These are phyloP conservation scores for Vipera ursinii DNA, from an alignment of 2,797 vertebrate species.

Conservation along the genomic window DNA sequence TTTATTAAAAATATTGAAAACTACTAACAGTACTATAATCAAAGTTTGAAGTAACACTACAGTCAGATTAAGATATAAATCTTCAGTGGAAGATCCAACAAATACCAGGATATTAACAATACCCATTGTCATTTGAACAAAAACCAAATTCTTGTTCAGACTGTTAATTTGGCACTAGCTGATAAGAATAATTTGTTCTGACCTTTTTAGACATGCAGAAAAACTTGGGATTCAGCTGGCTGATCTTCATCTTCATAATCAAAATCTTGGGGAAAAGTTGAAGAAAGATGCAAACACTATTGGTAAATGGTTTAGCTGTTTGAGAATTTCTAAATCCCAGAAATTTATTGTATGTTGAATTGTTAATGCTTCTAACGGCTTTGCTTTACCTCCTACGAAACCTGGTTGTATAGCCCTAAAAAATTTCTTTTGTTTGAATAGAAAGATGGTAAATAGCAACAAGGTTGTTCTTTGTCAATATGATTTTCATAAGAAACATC, in stretches of 20 bases:
- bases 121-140: background rate
- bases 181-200: slow-evolving; percentile 19
- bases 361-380: background rate
- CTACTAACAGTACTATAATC: background rate
- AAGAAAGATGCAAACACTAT: slow-evolving; percentile 78
- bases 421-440: background rate
- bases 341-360: background rate
- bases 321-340: background rate
- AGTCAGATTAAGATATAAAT: background rate
- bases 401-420: background rate
- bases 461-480: background rate
- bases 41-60: background rate
- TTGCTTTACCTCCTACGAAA: background rate
- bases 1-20: background rate
- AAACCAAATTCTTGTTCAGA: background rate
- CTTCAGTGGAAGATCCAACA: background rate
- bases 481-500: background rate
- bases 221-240: slow-evolving; percentile 84
- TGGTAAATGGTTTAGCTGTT: slow-evolving; percentile 71
- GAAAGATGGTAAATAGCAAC: background rate
- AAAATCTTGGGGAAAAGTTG: slow-evolving; percentile 74
- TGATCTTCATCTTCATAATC: slow-evolving; percentile 89
- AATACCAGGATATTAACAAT: background rate
- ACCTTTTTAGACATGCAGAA: slow-evolving; percentile 75
- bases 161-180: background rate